A percentile compares a stretch with the other conserved stretches of the same genome.
phyloP scores from a whole-genome alignment of 2,797 vertebrate species.

The Helarctos malayanus region DNA sequence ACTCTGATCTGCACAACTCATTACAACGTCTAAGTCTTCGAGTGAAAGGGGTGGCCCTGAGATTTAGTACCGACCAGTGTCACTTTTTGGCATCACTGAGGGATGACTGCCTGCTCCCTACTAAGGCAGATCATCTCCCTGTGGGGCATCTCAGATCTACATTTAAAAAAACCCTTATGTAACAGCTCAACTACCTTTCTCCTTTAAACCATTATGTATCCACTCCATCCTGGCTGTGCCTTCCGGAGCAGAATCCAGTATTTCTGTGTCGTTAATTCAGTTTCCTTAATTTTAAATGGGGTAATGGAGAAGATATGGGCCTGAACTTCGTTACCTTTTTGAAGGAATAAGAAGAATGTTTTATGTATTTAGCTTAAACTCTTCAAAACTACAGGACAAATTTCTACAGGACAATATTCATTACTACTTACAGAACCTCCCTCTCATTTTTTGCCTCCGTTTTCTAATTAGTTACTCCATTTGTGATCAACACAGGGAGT shows the following conservation, averaged over 20 bases:
- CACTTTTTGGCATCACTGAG: neutral
- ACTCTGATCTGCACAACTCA: neutral
- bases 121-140: neutral
- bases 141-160: neutral
- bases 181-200: neutral
- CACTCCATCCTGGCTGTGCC: neutral
- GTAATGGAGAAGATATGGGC: neutral
- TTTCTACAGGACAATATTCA: neutral
- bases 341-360: neutral
- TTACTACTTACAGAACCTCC: neutral
- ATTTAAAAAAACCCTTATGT: neutral
- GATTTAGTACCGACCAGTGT: neutral
- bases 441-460: conserved; percentile 23
- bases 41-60: neutral
- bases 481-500: neutral
- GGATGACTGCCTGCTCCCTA: neutral
- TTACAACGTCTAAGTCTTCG: neutral
- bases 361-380: conserved; percentile 2
- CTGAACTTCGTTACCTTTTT: neutral
- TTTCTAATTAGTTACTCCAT: neutral
- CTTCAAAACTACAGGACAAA: neutral
- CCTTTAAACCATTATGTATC: neutral
- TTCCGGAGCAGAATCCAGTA: neutral
- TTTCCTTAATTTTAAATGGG: conserved; percentile 49
- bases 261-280: conserved; percentile 21